Evolutionary conservation across 2,888 invertebrate genomes (phyloP).

Genomic region (Creontiades dilutus): DNA sequence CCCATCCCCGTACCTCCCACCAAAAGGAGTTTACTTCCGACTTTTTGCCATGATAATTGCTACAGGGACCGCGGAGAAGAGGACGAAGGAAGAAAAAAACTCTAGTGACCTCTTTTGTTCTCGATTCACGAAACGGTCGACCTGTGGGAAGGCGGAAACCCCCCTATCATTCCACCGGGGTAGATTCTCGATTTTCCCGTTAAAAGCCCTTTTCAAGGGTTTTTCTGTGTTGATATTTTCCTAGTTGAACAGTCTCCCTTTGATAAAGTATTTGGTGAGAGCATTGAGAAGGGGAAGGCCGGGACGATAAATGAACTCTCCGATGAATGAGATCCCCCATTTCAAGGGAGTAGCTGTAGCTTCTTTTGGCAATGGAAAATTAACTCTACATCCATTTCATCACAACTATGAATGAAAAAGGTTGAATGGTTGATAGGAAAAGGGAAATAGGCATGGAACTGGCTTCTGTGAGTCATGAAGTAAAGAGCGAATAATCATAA

Average conservation of each 20-base stretch:
- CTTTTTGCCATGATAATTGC: constrained; percentile 19
- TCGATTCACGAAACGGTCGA: neutral
- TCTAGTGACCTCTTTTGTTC: constrained; percentile 9
- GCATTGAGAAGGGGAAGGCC: too few species aligned
- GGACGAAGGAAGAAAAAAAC: neutral
- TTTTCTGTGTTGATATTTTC: constrained; percentile 12
- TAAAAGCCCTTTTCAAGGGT: neutral
- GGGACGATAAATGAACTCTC: too few species aligned
- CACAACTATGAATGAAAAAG: too few species aligned
- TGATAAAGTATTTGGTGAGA: neutral
- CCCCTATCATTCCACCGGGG: constrained; percentile 1
- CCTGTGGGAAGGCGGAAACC: neutral
- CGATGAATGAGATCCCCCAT: too few species aligned
- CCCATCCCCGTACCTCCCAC: too few species aligned
- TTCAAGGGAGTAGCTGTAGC: too few species aligned
- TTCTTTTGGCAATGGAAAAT: too few species aligned
- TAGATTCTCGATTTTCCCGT: neutral
- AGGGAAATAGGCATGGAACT: too few species aligned
- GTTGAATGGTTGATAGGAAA: too few species aligned
- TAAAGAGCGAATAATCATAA: too few species aligned
- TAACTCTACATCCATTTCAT: too few species aligned
- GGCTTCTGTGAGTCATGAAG: too few species aligned
- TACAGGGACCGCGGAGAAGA: neutral
- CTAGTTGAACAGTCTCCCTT: neutral
- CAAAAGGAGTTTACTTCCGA: constrained; percentile 9